Base-by-base conservation (phyloP, 2,888 invertebrate genomes). In the Orthosia cruda region DNA sequence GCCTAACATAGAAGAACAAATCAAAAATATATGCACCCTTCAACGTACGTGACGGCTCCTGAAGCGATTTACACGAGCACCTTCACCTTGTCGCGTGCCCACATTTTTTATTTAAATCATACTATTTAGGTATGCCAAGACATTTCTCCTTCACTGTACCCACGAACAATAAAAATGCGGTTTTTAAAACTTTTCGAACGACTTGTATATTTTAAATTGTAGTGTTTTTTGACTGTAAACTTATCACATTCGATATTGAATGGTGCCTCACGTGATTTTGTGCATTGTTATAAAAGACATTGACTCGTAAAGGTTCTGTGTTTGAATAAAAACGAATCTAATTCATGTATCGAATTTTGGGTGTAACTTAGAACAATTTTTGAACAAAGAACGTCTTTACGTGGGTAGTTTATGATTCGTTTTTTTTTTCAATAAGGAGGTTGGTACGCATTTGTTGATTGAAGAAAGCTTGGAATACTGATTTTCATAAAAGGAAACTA, bases 1-100 rank as follows among this genome's bases (percentile, higher is more conserved):
- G 95, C 94, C 93, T 93, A 92, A 92, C 92, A 92, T 93, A 94
- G 94, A 94, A 96, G 94, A 94, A 96, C 95, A 96, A 96, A 96
- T 96, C 96, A 96, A 96, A 96, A 96, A 96, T 95, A 96, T 96
- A 96, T 96, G 96, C 96, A 96, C 96, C 96, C 96, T 96, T 94
- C 93, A 91, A 84, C 80, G 90, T 94, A 96, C 96, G 96, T 96
- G 96, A 94, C 92, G 92, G 96, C 89, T 93, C 95, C 87, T 91
- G 91, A 94, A 93, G 89, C 92, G 90, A 95, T 95, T 96, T 96
- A 94, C 95, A 94, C 95, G 94, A 92, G 90, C 90, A 90, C 90
- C 92, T 91, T 90, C 93, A 93, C 94, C 93, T 93, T 88, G 94
- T 95, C 95, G 95, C 95, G 95, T 96, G 96, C 94, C 91, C 86